Evolutionary conservation across 2,113 vertebrate genomes (phyloP).

Genomic region (Rhagologus leucostigma): DNA sequence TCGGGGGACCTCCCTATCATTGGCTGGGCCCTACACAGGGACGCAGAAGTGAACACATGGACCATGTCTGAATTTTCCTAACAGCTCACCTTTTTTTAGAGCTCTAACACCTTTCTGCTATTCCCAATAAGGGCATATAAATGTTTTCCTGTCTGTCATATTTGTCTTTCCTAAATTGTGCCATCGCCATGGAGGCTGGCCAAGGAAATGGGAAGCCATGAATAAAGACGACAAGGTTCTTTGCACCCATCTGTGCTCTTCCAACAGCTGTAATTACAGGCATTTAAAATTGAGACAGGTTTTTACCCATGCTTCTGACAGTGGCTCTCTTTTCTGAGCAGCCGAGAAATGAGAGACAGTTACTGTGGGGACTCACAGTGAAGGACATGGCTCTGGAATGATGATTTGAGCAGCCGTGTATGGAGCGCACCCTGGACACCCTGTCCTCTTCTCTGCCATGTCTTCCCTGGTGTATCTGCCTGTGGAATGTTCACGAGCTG

Average conservation of each 20-base stretch:
- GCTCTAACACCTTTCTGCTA: not conserved
- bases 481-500: accelerated
- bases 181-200: not conserved
- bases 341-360: not conserved
- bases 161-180: slow-evolving; percentile 7
- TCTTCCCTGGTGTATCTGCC: not conserved
- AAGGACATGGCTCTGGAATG: accelerated
- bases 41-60: not conserved
- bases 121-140: not conserved
- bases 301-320: not conserved
- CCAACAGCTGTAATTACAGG: slow-evolving; percentile 8
- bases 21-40: not conserved
- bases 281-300: not conserved
- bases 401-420: not conserved
- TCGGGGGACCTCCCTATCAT: accelerated
- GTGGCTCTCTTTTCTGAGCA: not conserved
- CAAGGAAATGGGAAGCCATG: slow-evolving; percentile 29
- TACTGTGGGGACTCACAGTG: not conserved
- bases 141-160: slow-evolving; percentile 15
- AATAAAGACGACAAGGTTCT: not conserved
- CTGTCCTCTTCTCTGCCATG: not conserved
- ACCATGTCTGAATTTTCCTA: not conserved
- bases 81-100: not conserved
- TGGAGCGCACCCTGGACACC: accelerated
- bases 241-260: slow-evolving; percentile 37